Evolutionary conservation across 2,113 vertebrate species (phyloP).

Genomic region (Taxidea taxus): DNA sequence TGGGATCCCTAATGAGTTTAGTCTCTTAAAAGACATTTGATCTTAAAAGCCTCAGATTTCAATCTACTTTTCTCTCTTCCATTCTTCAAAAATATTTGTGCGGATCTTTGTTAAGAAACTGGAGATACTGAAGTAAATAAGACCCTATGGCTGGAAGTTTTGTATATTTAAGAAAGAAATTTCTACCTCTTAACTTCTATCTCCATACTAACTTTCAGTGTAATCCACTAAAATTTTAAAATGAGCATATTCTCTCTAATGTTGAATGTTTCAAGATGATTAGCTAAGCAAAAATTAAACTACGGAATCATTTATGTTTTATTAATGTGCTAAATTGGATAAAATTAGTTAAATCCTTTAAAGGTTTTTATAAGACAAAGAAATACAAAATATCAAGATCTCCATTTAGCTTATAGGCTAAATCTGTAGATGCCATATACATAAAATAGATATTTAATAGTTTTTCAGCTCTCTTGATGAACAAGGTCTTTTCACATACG

Average conservation of each 20-base stretch:
- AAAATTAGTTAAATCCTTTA: background rate
- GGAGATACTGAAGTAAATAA: background rate
- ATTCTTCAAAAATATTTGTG: background rate
- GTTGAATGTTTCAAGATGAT: slow-evolving; percentile 25
- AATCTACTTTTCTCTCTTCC: background rate
- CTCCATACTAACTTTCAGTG: background rate
- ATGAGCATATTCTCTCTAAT: background rate
- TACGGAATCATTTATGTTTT: background rate
- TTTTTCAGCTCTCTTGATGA: background rate
- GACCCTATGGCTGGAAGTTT: background rate
- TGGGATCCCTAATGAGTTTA: background rate
- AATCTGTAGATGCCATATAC: background rate
- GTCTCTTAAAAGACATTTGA: background rate
- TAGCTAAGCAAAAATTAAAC: background rate
- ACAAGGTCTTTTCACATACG: background rate
- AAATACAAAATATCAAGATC: background rate
- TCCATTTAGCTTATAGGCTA: background rate
- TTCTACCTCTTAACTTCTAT: background rate
- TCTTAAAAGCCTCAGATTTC: background rate
- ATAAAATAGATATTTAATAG: background rate
- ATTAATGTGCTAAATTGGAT: background rate
- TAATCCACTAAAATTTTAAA: background rate
- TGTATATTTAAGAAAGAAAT: background rate
- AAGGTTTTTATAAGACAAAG: background rate
- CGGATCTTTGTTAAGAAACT: slow-evolving; percentile 22